Conservation (phyloP, 2,797 vertebrate genomes). For the Tadarida brasiliensis region DNA sequence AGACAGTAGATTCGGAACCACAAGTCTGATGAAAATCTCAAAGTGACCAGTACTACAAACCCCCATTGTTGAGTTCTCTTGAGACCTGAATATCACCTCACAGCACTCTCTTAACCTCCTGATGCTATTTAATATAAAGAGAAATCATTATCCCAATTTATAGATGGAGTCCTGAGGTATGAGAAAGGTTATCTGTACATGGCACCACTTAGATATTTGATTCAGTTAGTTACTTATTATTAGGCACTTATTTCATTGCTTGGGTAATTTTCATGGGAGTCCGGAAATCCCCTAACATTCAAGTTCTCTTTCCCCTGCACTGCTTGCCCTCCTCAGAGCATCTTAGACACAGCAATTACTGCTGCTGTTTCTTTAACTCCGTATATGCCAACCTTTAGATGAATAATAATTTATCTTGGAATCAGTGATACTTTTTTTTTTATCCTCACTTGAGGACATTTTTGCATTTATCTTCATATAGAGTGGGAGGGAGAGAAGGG, state of each 20-base stretch:
- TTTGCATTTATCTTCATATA: too few relatives aligned
- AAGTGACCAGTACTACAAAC: not conserved
- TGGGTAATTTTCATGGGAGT: not conserved
- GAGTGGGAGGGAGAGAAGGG: too few relatives aligned
- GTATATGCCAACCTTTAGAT: not conserved
- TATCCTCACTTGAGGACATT: too few relatives aligned
- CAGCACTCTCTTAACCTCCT: not conserved
- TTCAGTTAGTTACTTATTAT: not conserved
- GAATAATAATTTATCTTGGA: not conserved
- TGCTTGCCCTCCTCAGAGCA: not conserved
- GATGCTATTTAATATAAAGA: not conserved
- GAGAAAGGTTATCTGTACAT: not conserved
- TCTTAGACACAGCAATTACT: constrained; percentile 15
- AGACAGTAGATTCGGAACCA: not conserved
- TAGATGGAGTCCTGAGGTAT: not conserved
- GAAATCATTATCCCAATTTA: not conserved
- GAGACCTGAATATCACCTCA: not conserved
- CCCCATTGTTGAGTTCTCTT: not conserved
- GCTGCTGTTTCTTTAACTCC: not conserved
- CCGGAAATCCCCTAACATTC: not conserved
- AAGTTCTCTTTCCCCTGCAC: not conserved
- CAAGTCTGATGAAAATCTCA: not conserved
- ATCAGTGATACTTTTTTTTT: not conserved
- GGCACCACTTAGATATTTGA: not conserved
- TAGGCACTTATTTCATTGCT: constrained; percentile 5